phyloP scores from a whole-genome alignment of 2,113 vertebrate genomes.

The Muntiacus muntjak region DNA sequence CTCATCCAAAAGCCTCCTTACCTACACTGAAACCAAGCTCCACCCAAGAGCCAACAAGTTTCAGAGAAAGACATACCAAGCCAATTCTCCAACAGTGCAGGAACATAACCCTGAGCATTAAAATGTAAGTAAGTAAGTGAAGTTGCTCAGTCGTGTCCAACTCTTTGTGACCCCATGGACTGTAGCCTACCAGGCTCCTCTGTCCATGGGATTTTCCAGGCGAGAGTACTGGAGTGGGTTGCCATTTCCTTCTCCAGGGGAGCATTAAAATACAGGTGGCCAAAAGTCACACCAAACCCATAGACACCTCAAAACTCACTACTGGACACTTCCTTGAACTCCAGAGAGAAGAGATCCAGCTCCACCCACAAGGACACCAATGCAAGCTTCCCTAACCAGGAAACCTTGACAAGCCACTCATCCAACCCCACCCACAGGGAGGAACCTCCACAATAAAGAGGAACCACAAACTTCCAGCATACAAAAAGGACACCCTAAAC shows the following conservation, averaged over 20 bases:
- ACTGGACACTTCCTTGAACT: not conserved
- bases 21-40: not conserved
- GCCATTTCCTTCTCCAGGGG: too few relatives aligned
- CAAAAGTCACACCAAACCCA: not conserved
- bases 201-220: too few relatives aligned
- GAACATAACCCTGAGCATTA: not conserved
- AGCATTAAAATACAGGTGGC: not conserved
- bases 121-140: not conserved
- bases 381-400: not conserved
- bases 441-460: not conserved
- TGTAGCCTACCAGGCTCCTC: too few relatives aligned
- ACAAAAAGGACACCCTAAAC: not conserved
- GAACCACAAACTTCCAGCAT: not conserved
- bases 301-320: not conserved
- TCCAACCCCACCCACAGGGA: not conserved
- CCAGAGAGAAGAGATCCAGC: not conserved
- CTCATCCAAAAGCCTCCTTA: not conserved
- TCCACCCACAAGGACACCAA: not conserved
- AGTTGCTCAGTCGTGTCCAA: too few relatives aligned
- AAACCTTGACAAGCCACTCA: not conserved
- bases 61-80: not conserved
- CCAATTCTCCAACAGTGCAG: not conserved
- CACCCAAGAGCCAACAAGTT: not conserved
- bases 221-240: too few relatives aligned
- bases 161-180: too few relatives aligned